Conservation (phyloP, 2,113 vertebrate genomes). For the Psophia crepitans region DNA sequence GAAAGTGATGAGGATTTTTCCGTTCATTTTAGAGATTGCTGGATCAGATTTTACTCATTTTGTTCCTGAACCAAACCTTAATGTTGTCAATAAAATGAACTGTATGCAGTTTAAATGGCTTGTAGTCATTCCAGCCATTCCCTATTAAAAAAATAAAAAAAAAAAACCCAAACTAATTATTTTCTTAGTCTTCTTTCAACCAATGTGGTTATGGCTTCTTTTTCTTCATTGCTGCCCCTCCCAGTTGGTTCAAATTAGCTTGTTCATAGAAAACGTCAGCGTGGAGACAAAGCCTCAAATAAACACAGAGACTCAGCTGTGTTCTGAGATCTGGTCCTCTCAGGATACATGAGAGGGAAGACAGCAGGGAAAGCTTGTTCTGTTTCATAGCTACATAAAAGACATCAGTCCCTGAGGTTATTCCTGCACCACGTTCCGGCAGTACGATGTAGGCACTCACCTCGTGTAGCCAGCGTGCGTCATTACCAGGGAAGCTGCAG, state of each 20-base stretch:
- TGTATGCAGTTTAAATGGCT: background rate
- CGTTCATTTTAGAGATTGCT: background rate
- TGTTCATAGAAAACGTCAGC: background rate
- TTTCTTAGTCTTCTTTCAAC: conserved; percentile 1
- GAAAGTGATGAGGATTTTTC: background rate
- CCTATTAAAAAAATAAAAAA: background rate
- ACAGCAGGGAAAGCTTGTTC: background rate
- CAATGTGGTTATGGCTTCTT: background rate
- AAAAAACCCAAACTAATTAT: background rate
- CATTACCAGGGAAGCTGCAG: background rate
- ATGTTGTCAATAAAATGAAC: conserved; percentile 2
- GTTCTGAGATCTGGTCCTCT: background rate
- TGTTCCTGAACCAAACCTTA: conserved; percentile 6
- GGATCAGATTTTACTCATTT: background rate
- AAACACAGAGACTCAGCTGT: background rate
- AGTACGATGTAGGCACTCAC: accelerated
- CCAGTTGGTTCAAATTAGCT: background rate
- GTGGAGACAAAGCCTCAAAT: background rate
- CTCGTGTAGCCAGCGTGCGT: background rate
- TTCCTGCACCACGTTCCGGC: background rate
- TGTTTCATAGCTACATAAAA: conserved; percentile 9
- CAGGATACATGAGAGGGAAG: background rate
- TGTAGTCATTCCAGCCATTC: conserved; percentile 8
- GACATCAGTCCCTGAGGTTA: background rate
- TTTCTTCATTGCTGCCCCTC: background rate